Percentiles rank a stretch among this genome's conserved stretches.
Evolutionary conservation across 2,888 invertebrate species (phyloP).

Genomic region (Itoplectis maculator): DNA sequence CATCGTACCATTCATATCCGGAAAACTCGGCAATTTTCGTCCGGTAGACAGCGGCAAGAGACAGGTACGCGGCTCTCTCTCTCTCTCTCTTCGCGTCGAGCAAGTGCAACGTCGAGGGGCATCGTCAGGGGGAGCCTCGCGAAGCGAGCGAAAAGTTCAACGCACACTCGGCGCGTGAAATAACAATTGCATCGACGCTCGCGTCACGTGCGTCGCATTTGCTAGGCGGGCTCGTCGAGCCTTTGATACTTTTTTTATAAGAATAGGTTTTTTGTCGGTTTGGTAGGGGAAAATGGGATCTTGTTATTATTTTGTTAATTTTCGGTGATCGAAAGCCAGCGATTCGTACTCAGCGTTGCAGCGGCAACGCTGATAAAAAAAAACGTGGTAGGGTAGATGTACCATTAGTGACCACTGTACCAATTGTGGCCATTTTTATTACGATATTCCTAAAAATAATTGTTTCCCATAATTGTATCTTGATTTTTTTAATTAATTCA

Average conservation of each 20-base stretch:
- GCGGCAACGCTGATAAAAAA: background rate
- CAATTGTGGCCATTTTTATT: no score
- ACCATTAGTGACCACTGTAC: no score
- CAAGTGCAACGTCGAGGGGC: background rate
- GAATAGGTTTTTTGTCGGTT: no score
- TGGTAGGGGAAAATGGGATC: no score
- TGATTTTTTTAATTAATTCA: no score
- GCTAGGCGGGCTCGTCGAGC: background rate
- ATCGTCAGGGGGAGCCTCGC: background rate
- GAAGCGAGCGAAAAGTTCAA: slow-evolving; percentile 6
- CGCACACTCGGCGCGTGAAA: background rate
- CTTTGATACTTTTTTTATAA: no score
- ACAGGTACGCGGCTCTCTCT: slow-evolving; percentile 3
- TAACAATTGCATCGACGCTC: background rate
- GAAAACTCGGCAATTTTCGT: slow-evolving; percentile 47
- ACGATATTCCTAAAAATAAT: no score
- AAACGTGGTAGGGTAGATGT: background rate
- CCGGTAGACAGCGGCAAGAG: background rate
- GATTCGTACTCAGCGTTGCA: background rate
- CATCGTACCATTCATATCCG: slow-evolving; percentile 63
- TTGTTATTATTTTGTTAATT: no score
- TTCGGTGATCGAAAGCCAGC: no score
- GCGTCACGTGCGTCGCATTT: slow-evolving; percentile 20
- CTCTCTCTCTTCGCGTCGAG: no score
- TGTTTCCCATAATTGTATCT: no score